Evolutionary conservation across 2,797 vertebrate species (phyloP).

Genomic region (Zenarchopterus dispar): DNA sequence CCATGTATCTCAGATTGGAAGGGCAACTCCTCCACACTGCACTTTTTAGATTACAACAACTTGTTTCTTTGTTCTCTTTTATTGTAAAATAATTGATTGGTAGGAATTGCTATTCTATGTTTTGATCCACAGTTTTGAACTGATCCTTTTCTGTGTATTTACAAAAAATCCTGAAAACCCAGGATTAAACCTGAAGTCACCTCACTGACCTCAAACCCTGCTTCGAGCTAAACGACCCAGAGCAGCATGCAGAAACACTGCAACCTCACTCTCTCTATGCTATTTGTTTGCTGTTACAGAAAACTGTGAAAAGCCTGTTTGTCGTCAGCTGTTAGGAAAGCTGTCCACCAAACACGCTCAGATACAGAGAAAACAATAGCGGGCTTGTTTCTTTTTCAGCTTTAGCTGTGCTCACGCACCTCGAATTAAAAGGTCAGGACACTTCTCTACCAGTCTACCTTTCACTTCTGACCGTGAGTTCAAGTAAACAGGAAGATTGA

Average conservation of each 20-base stretch:
- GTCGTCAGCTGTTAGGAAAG: conserved; percentile 49
- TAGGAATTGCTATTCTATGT: too few relatives aligned
- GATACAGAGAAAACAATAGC: conserved; percentile 56
- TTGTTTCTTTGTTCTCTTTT: too few relatives aligned
- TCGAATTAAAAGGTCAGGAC: conserved; percentile 51
- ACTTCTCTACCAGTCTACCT: conserved; percentile 13
- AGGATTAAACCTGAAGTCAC: not conserved
- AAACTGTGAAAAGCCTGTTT: conserved; percentile 49
- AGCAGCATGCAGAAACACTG: conserved; percentile 17
- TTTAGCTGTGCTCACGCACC: conserved; percentile 43
- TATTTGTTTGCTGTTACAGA: conserved; percentile 31
- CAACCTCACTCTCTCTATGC: conserved; percentile 40
- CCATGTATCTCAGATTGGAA: too few relatives aligned
- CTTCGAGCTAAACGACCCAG: not conserved
- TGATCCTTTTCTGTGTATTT: too few relatives aligned
- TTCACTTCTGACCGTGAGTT: conserved; percentile 27
- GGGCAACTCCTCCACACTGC: too few relatives aligned
- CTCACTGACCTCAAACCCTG: not conserved
- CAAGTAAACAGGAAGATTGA: not conserved
- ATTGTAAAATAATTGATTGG: too few relatives aligned
- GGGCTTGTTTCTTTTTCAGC: conserved; percentile 48
- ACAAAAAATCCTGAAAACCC: too few relatives aligned
- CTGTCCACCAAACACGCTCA: conserved; percentile 28
- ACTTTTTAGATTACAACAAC: too few relatives aligned
- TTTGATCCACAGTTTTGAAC: too few relatives aligned